Conservation (phyloP, 1,140 invertebrate species). For the Streblospio benedicti region DNA sequence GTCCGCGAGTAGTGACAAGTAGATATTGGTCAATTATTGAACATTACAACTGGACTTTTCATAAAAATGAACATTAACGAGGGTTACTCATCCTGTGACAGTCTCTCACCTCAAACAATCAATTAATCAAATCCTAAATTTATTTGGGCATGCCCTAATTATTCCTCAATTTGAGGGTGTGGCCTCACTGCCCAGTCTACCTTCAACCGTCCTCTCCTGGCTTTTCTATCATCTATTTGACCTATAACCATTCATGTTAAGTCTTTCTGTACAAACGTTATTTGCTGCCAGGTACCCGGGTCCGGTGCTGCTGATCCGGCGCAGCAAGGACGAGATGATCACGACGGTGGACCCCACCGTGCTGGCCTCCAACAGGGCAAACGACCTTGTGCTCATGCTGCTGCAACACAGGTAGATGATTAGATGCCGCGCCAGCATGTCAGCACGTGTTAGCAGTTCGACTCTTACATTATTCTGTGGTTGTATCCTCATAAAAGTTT, state of each 20-base stretch:
- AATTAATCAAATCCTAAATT: too few relatives aligned
- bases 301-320: slow-evolving; percentile 70
- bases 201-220: too few relatives aligned
- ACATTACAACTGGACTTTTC: background rate
- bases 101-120: too few relatives aligned
- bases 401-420: slow-evolving; percentile 49
- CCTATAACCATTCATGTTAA: too few relatives aligned
- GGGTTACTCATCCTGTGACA: too few relatives aligned
- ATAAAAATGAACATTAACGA: too few relatives aligned
- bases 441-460: slow-evolving; percentile 25
- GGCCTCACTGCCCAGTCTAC: too few relatives aligned
- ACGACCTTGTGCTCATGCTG: slow-evolving; percentile 67
- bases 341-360: slow-evolving; percentile 52
- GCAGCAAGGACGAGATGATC: slow-evolving; percentile 86
- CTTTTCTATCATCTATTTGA: too few relatives aligned
- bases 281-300: slow-evolving; percentile 62
- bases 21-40: slow-evolving; percentile 13
- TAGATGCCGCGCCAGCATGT: slow-evolving; percentile 22
- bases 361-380: slow-evolving; percentile 76
- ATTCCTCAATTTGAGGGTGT: too few relatives aligned
- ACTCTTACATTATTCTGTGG: background rate
- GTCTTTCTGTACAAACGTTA: too few relatives aligned
- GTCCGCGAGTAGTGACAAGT: too few relatives aligned
- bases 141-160: too few relatives aligned
- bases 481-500: background rate